Evolutionary conservation across 2,113 vertebrate genomes (phyloP), one percentile per base, ranked within the genome.

Genomic region (Sinocyclocheilus grahami): DNA sequence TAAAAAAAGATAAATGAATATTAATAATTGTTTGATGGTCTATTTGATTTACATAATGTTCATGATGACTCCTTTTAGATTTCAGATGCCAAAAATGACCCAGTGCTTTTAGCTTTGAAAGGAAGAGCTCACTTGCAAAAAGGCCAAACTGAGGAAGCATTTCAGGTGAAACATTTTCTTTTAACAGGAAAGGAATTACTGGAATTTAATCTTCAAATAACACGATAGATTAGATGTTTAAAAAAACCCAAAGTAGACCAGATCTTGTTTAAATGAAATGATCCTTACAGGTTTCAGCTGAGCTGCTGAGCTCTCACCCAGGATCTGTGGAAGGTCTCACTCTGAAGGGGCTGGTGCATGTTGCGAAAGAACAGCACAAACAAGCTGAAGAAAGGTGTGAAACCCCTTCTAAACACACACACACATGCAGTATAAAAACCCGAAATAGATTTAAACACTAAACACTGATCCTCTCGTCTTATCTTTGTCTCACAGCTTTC

Each of bases 381-480:
- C 92, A 94, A 78, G 97, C 97, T 92, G 98, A 99, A 91, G 95
- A 93, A 92, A 96, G 97, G 98, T 85, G n/a, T 10, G 75, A 53
- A 9, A 11, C 0, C 3, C 11, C 22, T n/a, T 33, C 69, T 30
- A 24, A 67, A 10, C 27, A 58, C 42, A 83, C 46, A 33, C 20
- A 53, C 24, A 33, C 48, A 71, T 30, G 1, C 42, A 46, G 42
- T 10, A 46, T 46, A 42, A 9, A 46, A 10, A 46, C 9, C 42
- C 9, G 9, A 10, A 9, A 46, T 46, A 46, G 76, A 3, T 55
- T 27, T 55, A 55, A 78, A 10, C 76, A 51, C 42, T 55, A 55
- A 78, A 10, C 76, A 51, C 42, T 24, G 12, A 72, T 42, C 4
- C 11, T 77, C 5, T 22, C n/a, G n/a, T 84, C 1, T 83, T 20